Evolutionary conservation across 2,797 vertebrate species (phyloP).

Genomic region (Ceyx erithaca): DNA sequence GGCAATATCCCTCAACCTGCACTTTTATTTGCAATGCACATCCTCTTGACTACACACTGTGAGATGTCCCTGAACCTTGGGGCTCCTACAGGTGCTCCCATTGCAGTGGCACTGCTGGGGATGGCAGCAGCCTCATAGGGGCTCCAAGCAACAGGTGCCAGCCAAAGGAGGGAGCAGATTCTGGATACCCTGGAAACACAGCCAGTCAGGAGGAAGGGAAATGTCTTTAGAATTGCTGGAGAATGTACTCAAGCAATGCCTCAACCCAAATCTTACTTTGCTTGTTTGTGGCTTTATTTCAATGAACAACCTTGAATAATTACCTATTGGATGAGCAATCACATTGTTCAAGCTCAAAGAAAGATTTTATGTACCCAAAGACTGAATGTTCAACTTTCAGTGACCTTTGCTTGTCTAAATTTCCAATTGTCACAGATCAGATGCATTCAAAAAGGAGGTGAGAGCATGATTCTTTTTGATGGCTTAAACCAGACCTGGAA

Average conservation of each 20-base stretch:
- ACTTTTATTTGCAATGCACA: neutral
- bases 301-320: neutral
- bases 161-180: neutral
- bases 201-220: neutral
- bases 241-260: neutral
- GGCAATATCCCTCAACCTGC: neutral
- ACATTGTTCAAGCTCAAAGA: neutral
- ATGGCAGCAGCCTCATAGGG: accelerated
- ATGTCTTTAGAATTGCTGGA: neutral
- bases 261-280: too few relatives aligned
- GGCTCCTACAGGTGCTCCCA: neutral
- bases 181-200: neutral
- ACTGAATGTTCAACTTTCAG: neutral
- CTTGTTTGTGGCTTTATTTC: neutral
- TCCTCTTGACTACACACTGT: neutral
- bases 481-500: neutral
- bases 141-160: neutral
- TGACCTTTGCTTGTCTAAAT: neutral
- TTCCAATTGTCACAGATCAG: neutral
- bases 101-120: neutral
- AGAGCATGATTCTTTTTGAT: neutral
- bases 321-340: neutral
- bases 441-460: neutral
- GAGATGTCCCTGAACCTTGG: accelerated
- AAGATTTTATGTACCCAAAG: neutral